phyloP scores from a whole-genome alignment of 2,888 invertebrate species.

The Dicyrtoma fusca region DNA sequence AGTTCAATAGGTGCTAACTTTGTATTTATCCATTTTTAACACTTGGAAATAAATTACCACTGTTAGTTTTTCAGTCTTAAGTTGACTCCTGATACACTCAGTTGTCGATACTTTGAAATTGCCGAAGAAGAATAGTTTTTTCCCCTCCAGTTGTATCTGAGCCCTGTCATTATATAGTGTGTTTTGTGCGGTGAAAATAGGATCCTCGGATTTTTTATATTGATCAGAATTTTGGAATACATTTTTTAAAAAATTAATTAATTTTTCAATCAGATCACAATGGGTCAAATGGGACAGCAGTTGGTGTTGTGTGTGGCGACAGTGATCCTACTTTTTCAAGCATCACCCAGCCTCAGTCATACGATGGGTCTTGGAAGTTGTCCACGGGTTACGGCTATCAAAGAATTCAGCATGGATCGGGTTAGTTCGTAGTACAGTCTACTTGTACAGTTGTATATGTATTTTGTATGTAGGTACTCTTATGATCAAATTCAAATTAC shows the following conservation, averaged over 20 bases:
- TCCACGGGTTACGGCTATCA: constrained; percentile 73
- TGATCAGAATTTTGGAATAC: background rate
- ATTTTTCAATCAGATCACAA: no score
- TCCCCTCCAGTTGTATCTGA: no score
- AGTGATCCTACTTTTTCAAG: background rate
- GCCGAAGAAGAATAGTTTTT: no score
- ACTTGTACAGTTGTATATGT: background rate
- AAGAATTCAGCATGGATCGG: constrained; percentile 73
- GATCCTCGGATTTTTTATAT: no score
- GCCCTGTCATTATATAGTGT: no score
- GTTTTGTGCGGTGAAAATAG: no score
- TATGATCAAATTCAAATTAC: background rate
- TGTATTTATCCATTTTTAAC: no score
- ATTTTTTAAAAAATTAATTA: background rate
- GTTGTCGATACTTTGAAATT: no score
- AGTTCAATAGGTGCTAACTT: no score
- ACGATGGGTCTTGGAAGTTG: constrained; percentile 72
- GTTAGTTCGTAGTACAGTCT: constrained; percentile 62
- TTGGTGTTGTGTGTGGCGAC: background rate
- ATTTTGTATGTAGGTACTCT: background rate
- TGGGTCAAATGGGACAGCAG: background rate
- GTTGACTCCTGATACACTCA: no score
- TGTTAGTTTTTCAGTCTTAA: no score
- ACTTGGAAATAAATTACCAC: no score
- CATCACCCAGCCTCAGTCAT: constrained; percentile 15